These are phyloP conservation scores for Syrmaticus mikado DNA, from an alignment of 2,113 vertebrate species.

Conservation along the genomic window DNA sequence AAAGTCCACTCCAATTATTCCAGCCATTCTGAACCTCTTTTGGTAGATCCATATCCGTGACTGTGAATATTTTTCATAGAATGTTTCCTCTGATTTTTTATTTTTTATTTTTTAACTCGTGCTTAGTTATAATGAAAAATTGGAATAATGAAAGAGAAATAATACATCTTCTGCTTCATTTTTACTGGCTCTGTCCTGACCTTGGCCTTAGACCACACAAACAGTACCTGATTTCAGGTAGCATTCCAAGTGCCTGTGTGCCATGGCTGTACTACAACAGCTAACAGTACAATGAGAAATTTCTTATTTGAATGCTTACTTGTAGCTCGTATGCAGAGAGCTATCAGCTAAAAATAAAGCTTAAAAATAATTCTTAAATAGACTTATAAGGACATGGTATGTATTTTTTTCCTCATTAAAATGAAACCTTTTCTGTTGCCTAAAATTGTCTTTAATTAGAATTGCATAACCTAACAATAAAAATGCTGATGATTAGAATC, in stretches of 20 bases:
- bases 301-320: not conserved
- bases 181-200: not conserved
- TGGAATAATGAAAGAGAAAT: not conserved
- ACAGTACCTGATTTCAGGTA: not conserved
- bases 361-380: constrained; percentile 35
- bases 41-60: fast-evolving
- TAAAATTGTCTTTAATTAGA: constrained; percentile 72
- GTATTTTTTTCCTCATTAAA: constrained; percentile 50
- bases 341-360: constrained; percentile 15
- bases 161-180: not conserved
- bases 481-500: constrained; percentile 64
- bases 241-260: not conserved
- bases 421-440: constrained; percentile 30
- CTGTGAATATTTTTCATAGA: not conserved
- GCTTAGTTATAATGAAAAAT: not conserved
- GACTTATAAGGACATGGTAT: constrained; percentile 1
- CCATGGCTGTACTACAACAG: not conserved
- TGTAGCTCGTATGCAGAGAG: constrained; percentile 8
- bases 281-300: not conserved
- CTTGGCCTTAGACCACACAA: not conserved
- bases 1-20: not conserved
- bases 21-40: not conserved
- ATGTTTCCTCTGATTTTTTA: not conserved
- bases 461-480: constrained; percentile 65
- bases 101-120: not conserved